Evolutionary conservation across 2,113 vertebrate species (phyloP), one percentile per base, ranked within the genome.

Genomic region (Sardina pilchardus): DNA sequence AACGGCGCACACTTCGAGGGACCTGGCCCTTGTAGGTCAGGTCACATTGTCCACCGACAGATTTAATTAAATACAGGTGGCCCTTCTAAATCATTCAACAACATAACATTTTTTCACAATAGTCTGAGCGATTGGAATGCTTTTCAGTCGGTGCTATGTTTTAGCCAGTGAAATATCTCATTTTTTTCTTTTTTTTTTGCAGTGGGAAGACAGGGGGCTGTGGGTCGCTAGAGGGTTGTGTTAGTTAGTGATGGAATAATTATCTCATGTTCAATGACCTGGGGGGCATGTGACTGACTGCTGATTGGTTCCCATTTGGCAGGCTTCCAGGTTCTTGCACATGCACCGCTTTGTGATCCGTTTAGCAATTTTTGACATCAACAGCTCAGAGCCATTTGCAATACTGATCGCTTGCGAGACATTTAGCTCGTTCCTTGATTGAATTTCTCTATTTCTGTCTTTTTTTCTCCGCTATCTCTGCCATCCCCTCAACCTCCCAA

Each of bases 181-280:
- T 75, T 34, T 36, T 75, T 10, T 26, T 34, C 16, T 34, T 75
- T 8, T 30, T 26, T 34, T 16, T 78, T 78, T 30, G 30, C 71
- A 78, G 71, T 36, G 34, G 30, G 30, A 9, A 78, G 71, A 36
- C 71, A 78, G 36, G 34, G 26, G 71, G 4, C 71, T 34, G 53
- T 17, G 30, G 34, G 71, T 16, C 30, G 12, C 71, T 16, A 75
- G 30, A 84, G 47, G 21, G 14, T 24, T 67, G 30, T 71, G 26
- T 47, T 53, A 39, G 87, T 81, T 81, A 86, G 44, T 6, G 43
- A 71, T n/a, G 12, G 50, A 82, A 88, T 59, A 45, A 85, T 86
- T 81, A 84, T 84, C 75, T 84, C 48, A 43, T 26, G 67, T 75
- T 84, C 85, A 86, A 81, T 12, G 7, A 80, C 21, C 59, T 24